phyloP scores from a whole-genome alignment of 2,888 invertebrate species.

The Macroteleia sp. region DNA sequence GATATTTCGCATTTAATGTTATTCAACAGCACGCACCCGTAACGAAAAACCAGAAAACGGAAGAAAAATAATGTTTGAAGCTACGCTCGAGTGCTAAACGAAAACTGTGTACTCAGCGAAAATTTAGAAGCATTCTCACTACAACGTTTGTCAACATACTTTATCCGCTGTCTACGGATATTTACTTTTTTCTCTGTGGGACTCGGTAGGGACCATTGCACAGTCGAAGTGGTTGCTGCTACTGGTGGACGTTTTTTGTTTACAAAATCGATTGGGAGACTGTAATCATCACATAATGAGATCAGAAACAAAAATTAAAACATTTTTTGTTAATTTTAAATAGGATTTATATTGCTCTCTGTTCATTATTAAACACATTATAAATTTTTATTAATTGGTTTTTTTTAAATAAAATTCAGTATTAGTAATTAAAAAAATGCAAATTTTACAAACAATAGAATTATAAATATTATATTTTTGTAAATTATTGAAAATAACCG shows the following conservation, averaged over 20 bases:
- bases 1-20: conserved; percentile 21
- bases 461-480: too few species aligned
- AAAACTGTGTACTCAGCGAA: conserved; percentile 75
- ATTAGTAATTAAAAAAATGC: too few species aligned
- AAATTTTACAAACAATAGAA: too few species aligned
- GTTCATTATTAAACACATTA: too few species aligned
- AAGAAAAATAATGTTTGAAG: conserved; percentile 41
- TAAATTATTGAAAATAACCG: too few species aligned
- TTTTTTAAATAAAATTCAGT: too few species aligned
- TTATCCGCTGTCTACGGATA: conserved; percentile 43
- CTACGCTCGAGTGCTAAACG: conserved; percentile 25
- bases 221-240: conserved; percentile 85
- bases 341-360: too few species aligned
- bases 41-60: conserved; percentile 75
- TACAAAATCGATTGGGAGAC: conserved; percentile 93
- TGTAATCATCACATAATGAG: conserved; percentile 94
- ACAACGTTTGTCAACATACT: conserved; percentile 54
- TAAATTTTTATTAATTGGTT: too few species aligned
- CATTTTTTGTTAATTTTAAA: neutral
- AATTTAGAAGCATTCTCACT: conserved; percentile 36
- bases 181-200: conserved; percentile 85
- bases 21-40: conserved; percentile 60
- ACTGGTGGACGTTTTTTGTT: conserved; percentile 88
- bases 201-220: conserved; percentile 86
- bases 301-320: conserved; percentile 86